Percentiles rank a stretch among this genome's conserved stretches.
Conservation (phyloP, 2,797 vertebrate species). For the Lutra lutra region DNA sequence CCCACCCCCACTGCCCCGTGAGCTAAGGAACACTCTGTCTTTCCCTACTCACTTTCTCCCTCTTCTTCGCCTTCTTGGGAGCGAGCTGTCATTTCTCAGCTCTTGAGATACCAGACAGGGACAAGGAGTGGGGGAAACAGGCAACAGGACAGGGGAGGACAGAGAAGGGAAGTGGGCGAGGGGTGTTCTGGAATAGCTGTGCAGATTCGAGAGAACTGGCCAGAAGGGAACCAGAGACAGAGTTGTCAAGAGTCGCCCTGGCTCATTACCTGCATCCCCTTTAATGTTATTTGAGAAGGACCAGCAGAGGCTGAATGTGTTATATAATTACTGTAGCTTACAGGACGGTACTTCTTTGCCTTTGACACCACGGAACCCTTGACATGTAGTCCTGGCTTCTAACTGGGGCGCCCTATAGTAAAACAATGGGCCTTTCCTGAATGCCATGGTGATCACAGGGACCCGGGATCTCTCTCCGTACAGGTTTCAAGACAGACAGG, state of each 20-base stretch:
- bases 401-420: neutral
- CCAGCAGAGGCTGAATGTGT: neutral
- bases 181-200: neutral
- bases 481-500: too few relatives aligned
- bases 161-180: neutral
- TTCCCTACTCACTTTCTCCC: neutral
- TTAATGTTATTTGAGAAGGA: neutral
- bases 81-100: neutral
- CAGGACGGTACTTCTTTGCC: neutral
- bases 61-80: neutral
- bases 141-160: neutral
- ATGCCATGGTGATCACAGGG: fast-evolving
- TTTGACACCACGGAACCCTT: neutral
- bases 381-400: neutral
- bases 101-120: neutral
- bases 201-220: too few relatives aligned
- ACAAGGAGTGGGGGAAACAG: neutral
- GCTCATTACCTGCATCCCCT: neutral
- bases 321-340: neutral
- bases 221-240: neutral
- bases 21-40: neutral
- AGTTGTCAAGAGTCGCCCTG: neutral
- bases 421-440: neutral
- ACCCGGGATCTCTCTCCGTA: neutral
- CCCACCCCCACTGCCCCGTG: neutral